Percentiles rank a stretch among this genome's conserved stretches.
These are phyloP conservation scores for Magallana nippona DNA, from an alignment of 2,888 invertebrate genomes.

Conservation along the genomic window DNA sequence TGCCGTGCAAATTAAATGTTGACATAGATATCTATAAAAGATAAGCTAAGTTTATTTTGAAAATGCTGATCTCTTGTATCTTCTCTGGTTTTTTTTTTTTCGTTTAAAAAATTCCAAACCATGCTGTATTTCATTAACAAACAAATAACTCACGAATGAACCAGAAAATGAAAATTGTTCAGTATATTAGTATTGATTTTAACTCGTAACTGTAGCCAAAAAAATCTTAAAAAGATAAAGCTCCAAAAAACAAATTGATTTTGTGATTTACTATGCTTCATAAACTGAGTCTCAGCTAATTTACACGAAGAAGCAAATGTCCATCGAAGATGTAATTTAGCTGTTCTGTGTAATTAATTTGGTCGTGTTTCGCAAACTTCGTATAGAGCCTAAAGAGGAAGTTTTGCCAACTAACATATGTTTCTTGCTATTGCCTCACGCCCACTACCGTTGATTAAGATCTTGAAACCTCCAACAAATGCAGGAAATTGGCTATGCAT, in stretches of 20 bases:
- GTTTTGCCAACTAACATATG: neutral
- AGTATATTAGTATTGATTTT: too few species aligned
- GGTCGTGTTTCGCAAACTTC: neutral
- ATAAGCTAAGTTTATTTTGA: neutral
- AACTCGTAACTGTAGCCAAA: too few species aligned
- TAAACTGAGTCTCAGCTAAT: neutral
- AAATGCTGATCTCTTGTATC: constrained; percentile 3
- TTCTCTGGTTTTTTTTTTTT: neutral
- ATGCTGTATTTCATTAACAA: neutral
- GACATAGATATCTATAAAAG: neutral
- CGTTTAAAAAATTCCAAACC: neutral
- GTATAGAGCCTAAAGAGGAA: neutral
- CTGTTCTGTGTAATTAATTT: constrained; percentile 19
- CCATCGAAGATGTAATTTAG: neutral
- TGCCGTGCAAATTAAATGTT: constrained; percentile 8
- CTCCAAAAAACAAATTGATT: too few species aligned
- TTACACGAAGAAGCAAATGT: neutral
- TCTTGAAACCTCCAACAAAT: too few species aligned
- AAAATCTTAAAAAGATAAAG: too few species aligned
- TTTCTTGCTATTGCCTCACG: neutral
- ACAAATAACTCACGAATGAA: too few species aligned
- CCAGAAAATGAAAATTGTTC: too few species aligned
- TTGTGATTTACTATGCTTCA: neutral
- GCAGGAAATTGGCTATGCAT: too few species aligned
- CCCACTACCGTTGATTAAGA: neutral